Evolutionary conservation across 2,113 vertebrate species (phyloP), one percentile per base, ranked within the genome.

Genomic region (Nyctereutes procyonoides): DNA sequence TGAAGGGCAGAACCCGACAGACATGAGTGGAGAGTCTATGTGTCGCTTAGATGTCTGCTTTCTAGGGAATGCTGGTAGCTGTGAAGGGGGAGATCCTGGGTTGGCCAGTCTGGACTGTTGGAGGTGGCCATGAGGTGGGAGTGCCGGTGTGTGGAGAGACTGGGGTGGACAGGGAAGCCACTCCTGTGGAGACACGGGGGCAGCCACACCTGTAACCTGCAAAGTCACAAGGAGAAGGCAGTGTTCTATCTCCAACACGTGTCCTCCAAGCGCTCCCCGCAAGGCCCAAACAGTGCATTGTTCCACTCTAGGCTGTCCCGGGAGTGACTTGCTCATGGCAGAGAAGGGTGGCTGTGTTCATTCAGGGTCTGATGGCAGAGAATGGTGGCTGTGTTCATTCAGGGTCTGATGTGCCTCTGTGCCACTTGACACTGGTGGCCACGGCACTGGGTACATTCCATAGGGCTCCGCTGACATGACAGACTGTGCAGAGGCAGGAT

Each of bases 1-100:
- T 2, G 48, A 32, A 10, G 76, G 77, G 19, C 51, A 56, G 51
- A 13, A 77, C 76, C 30, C 5, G 2, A 55, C 30, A 80, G 77
- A 30, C 51, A n/a, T 5, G 0, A 1, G 77, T 3, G 30, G 51
- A 56, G 30, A 22, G 17, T 2, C 0, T 12, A 0, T 20, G 51
- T 13, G 51, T 80, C 17, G 5, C 51, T 32, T 8, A 32, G 43
- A 14, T 16, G 5, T 43, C 71, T 43, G 71, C 22, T 43, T 38
- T 24, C 35, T 5, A 13, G 71, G 71, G 51, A 55, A 17, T 10
- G 4, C 51, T 6, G 30, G 51, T 12, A 16, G 76, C 28, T 79
- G 19, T 32, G 76, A 79, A 38, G 13, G 48, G 30, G 48, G 48
- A 32, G 76, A 16, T 30, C 16, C 9, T 6, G 28, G 51, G 55